Percentiles rank a stretch among this genome's conserved stretches.
Conservation (phyloP, 1,140 invertebrate species). For the Formica exsecta region DNA sequence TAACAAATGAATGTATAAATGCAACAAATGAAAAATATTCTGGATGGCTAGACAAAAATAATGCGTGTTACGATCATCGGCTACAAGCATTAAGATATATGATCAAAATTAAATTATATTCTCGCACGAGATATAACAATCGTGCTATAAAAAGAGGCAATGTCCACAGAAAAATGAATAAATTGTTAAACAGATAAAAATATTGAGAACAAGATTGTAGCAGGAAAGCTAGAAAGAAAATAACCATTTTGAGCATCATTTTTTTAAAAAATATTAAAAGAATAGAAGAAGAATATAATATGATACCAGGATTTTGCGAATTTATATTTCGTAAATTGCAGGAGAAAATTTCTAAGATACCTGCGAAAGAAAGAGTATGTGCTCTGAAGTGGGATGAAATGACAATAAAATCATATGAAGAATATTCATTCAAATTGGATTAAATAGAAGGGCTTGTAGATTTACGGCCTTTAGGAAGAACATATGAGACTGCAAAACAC, state of each 20-base stretch:
- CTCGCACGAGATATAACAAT: slow-evolving; percentile 23
- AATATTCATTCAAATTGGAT: too few relatives aligned
- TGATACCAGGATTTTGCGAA: too few relatives aligned
- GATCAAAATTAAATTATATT: slow-evolving; percentile 5
- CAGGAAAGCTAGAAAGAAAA: neutral
- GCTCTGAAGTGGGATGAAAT: too few relatives aligned
- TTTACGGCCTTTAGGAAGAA: too few relatives aligned
- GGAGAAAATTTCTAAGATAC: too few relatives aligned
- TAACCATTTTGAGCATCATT: neutral
- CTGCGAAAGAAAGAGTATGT: too few relatives aligned
- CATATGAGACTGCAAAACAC: too few relatives aligned
- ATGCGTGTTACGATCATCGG: slow-evolving; percentile 3
- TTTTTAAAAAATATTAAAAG: neutral
- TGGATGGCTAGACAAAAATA: neutral
- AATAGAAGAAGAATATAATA: neutral
- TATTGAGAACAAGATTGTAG: too few relatives aligned
- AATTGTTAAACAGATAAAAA: neutral
- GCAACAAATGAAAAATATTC: neutral
- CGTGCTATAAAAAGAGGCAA: neutral
- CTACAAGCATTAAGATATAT: slow-evolving; percentile 11
- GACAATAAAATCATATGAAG: too few relatives aligned
- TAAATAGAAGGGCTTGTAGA: too few relatives aligned
- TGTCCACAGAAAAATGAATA: neutral
- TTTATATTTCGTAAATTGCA: too few relatives aligned
- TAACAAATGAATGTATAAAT: neutral